These are phyloP conservation scores for Rotaria magnacalcarata DNA, from an alignment of 2,888 invertebrate species.

Conservation along the genomic window DNA sequence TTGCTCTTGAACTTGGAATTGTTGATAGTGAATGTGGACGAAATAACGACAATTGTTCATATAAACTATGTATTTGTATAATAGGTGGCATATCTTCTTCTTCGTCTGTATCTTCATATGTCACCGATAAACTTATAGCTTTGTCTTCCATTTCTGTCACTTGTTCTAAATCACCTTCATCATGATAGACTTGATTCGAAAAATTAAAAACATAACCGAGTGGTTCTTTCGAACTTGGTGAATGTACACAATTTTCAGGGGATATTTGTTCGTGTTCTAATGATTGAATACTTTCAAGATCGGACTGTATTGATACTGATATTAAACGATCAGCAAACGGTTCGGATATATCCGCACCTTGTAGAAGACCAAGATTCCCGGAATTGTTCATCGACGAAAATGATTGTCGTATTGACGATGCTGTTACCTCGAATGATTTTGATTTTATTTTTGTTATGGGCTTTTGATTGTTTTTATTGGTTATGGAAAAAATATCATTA, in stretches of 20 bases:
- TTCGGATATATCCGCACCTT: constrained; percentile 3
- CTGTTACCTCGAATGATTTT: background rate
- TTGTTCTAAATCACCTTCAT: background rate
- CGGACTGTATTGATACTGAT: background rate
- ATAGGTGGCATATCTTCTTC: background rate
- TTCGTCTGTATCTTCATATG: background rate
- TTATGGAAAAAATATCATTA: background rate
- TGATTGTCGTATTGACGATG: background rate
- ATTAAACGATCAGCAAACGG: constrained; percentile 20
- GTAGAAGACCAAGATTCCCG: background rate
- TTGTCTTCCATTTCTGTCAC: background rate
- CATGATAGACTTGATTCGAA: background rate
- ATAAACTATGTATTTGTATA: background rate
- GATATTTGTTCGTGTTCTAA: background rate
- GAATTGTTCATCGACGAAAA: background rate
- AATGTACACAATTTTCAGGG: background rate
- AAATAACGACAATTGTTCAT: constrained; percentile 4
- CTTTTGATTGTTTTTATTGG: background rate
- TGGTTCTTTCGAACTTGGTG: background rate
- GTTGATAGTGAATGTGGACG: constrained; percentile 29
- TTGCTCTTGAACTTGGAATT: constrained; percentile 26
- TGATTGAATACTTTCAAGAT: constrained; percentile 24
- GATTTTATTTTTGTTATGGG: background rate
- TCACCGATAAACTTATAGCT: background rate
- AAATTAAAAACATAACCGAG: constrained; percentile 20